Evolutionary conservation across 2,888 invertebrate species (phyloP).

Genomic region (Plemyria rubiginata): DNA sequence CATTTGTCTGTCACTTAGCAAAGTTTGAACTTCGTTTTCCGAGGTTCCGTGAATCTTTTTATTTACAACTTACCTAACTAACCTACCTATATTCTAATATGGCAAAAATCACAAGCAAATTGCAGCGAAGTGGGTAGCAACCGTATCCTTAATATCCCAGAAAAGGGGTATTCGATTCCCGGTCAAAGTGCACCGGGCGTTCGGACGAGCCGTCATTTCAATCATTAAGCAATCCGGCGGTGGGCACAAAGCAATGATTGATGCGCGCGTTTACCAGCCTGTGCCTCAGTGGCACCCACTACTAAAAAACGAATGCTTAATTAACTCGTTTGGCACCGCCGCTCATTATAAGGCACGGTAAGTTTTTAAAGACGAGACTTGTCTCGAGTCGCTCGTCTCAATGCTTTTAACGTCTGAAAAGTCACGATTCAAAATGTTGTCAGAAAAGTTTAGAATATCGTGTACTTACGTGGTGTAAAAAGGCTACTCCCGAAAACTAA

Average conservation of each 20-base stretch:
- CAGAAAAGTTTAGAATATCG: too few species aligned
- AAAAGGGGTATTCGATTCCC: slow-evolving; percentile 40
- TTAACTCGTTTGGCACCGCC: slow-evolving; percentile 85
- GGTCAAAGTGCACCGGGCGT: slow-evolving; percentile 57
- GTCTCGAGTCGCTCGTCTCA: slow-evolving; percentile 1
- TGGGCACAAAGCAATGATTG: slow-evolving; percentile 81
- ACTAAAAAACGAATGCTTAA: slow-evolving; percentile 81
- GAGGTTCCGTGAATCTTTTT: neutral
- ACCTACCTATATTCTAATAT: too few species aligned
- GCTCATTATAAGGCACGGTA: slow-evolving; percentile 73
- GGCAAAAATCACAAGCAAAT: neutral
- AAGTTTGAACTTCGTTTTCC: neutral
- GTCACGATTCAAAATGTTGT: too few species aligned
- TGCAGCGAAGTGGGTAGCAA: slow-evolving; percentile 13
- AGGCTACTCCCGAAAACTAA: too few species aligned
- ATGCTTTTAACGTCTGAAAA: too few species aligned
- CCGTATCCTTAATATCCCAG: slow-evolving; percentile 28
- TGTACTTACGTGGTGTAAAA: too few species aligned
- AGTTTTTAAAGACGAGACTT: slow-evolving; percentile 16
- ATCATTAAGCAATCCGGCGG: slow-evolving; percentile 81
- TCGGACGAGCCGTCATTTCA: slow-evolving; percentile 66
- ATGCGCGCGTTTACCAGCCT: slow-evolving; percentile 81
- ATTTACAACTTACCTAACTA: too few species aligned
- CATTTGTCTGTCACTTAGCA: too few species aligned
- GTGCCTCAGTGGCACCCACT: slow-evolving; percentile 65